Evolutionary conservation across 2,113 vertebrate genomes (phyloP), one percentile per base, ranked within the genome.

Genomic region (Lipotes vexillifer): DNA sequence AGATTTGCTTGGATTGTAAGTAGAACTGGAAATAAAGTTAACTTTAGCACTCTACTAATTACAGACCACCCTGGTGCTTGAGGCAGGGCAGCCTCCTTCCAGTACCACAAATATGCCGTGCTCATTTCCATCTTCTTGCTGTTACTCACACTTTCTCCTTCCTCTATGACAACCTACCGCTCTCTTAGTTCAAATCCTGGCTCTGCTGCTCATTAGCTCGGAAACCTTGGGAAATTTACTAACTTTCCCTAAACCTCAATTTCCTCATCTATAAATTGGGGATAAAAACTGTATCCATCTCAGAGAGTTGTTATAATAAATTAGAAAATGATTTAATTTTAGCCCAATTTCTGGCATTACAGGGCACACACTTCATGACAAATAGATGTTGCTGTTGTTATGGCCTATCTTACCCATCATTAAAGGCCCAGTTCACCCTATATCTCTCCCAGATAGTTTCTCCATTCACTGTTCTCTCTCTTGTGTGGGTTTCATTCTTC

Each of bases 191-290:
- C 92, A 86, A 82, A 89, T 41, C 29, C 55, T 59, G 41, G 44
- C 36, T 90, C n/a, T 61, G 41, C 14, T 5, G 6, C 63, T 61
- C 31, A 29, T 87, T 66, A 72, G 31, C 5, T 59, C 23, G 2
- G 46, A 80, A 41, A 55, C 3, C 49, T 81, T 81, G 55, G 27
- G 80, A 94, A 96, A 59, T 44, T 31, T 57, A 27, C 21, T 83
- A 65, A 85, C n/a, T 46, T 66, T 68, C 44, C 33, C 57, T 55
- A 87, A 93, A 66, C 36, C n/a, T 94, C 86, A 68, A 80, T 78
- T 83, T 92, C n/a, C 13, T 96, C 82, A 91, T 59, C 78, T 86
- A 80, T 65, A 89, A 93, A 92, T 71, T 96, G 68, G 46, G 59
- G 3, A 78, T 63, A 71, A 66, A 95, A 95, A 59, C 57, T 38